These are phyloP conservation scores for Karalla daura DNA, from an alignment of 2,797 vertebrate species.

Conservation along the genomic window DNA sequence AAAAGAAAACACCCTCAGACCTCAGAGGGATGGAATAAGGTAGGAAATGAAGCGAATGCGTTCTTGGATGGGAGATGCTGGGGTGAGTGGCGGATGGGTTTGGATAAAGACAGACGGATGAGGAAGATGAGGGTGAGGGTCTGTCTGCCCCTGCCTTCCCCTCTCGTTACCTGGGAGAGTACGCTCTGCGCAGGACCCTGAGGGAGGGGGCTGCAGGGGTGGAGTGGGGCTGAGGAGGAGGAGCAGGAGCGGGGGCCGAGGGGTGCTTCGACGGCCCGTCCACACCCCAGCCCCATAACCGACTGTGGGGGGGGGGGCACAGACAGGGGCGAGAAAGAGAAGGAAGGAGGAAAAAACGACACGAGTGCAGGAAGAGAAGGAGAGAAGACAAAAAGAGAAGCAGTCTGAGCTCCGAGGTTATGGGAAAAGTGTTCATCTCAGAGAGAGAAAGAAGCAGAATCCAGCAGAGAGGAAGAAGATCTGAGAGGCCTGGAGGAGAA, in stretches of 20 bases:
- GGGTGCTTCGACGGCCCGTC: slow-evolving; percentile 95
- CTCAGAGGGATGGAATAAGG: too few relatives aligned
- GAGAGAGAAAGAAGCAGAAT: slow-evolving; percentile 77
- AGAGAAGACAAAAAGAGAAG: slow-evolving; percentile 80
- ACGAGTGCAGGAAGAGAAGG: slow-evolving; percentile 55
- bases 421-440: slow-evolving; percentile 66
- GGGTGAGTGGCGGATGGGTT: not conserved
- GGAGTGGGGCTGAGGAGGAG: slow-evolving; percentile 93
- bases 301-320: slow-evolving; percentile 86
- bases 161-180: slow-evolving; percentile 96
- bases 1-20: too few relatives aligned
- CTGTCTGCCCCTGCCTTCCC: slow-evolving; percentile 52
- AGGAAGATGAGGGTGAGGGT: slow-evolving; percentile 1
- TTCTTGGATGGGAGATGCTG: not conserved
- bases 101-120: not conserved
- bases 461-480: too few relatives aligned
- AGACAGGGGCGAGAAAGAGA: slow-evolving; percentile 59
- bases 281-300: slow-evolving; percentile 98
- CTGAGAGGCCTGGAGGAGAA: too few relatives aligned
- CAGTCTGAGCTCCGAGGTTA: slow-evolving; percentile 83
- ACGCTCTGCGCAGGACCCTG: slow-evolving; percentile 95
- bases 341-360: slow-evolving; percentile 45
- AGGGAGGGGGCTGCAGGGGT: slow-evolving; percentile 93
- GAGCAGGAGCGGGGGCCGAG: slow-evolving; percentile 91
- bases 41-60: not conserved